Percentiles rank a stretch among this genome's conserved stretches.
phyloP scores from a whole-genome alignment of 2,888 invertebrate species.

The Perizoma flavofasciatum region DNA sequence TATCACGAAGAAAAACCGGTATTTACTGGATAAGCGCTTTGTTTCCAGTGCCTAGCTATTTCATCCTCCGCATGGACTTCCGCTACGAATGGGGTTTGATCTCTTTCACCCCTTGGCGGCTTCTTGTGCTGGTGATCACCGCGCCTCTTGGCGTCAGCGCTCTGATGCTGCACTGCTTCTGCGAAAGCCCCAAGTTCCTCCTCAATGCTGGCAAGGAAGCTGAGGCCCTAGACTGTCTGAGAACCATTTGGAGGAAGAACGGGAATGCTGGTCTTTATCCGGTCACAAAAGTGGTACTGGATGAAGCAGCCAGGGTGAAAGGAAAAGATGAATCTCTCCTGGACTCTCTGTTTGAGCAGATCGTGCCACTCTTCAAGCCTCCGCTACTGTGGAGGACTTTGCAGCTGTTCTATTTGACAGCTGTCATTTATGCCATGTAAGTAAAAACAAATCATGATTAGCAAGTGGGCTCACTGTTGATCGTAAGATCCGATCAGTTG shows the following conservation, averaged over 20 bases:
- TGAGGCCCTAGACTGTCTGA: constrained; percentile 83
- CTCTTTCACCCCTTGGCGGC: constrained; percentile 52
- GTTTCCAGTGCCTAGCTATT: constrained; percentile 46
- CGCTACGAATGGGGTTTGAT: constrained; percentile 44
- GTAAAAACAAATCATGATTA: constrained; percentile 30
- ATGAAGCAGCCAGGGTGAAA: constrained; percentile 37
- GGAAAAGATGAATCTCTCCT: constrained; percentile 49
- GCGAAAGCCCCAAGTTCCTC: constrained; percentile 89
- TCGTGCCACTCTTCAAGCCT: constrained; percentile 70
- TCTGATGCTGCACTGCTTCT: constrained; percentile 76
- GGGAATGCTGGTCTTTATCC: constrained; percentile 50
- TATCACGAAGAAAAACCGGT: no score
- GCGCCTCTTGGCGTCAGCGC: constrained; percentile 83
- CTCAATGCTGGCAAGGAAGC: constrained; percentile 83
- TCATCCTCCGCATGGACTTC: constrained; percentile 45
- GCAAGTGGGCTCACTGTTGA: not conserved
- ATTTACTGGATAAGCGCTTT: not conserved
- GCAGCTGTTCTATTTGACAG: constrained; percentile 79
- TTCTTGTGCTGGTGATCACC: constrained; percentile 58
- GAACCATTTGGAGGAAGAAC: constrained; percentile 81
- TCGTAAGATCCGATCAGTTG: no score
- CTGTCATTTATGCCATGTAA: constrained; percentile 84
- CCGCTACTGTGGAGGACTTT: constrained; percentile 73
- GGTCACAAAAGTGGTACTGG: constrained; percentile 42
- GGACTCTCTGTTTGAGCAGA: constrained; percentile 71